Evolutionary conservation across 1,140 invertebrate genomes (phyloP), one percentile per base, ranked within the genome.

Genomic region (Cecropterus lyciades): DNA sequence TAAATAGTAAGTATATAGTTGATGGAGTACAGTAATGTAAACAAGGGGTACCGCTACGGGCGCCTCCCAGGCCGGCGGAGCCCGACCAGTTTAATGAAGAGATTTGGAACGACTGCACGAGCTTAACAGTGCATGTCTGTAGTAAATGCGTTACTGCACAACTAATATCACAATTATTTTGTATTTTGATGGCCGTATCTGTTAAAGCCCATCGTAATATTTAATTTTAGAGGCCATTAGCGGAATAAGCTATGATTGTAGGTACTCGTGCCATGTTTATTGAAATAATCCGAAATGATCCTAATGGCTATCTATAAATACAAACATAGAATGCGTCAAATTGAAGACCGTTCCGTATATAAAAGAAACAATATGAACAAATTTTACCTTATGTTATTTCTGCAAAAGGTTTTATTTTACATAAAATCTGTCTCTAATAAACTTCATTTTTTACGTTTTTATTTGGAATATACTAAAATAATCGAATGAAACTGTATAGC

Each of bases 71-170:
- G 33, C 63, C 73, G 70, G 66, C 67, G 75, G 80, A 33, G 45
- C 20, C 42, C 70, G 74, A 84, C 80, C 77, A 84, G 81, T 86
- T 83, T 88, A 90, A 90, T 88, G 85, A 88, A 90, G 84, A 87
- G 85, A 90, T 90, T 88, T 88, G 85, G 87, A 85, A 90, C 85
- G 83, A 88, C 77, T 78, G 80, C 83, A 76, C 83, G 77, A 78
- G 80, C 77, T 81, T 84, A 87, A 89, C 85, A 82, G 87, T 82
- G 70, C 77, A 67, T 77, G 71, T 75, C 69, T 75, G 57, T 67
- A 78, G 74, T 75, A 80, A 78, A 78, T 77, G 60, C 72, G 62
- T 67, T 51, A 71, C 45, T 45, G 46, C 55, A 43, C 55, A 52
- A 37, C 30, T 20, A 46, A 56, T 30, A 66, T 66, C 20, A 43